These are phyloP conservation scores for Phengaris alcon DNA, from an alignment of 2,888 invertebrate genomes.

Conservation along the genomic window DNA sequence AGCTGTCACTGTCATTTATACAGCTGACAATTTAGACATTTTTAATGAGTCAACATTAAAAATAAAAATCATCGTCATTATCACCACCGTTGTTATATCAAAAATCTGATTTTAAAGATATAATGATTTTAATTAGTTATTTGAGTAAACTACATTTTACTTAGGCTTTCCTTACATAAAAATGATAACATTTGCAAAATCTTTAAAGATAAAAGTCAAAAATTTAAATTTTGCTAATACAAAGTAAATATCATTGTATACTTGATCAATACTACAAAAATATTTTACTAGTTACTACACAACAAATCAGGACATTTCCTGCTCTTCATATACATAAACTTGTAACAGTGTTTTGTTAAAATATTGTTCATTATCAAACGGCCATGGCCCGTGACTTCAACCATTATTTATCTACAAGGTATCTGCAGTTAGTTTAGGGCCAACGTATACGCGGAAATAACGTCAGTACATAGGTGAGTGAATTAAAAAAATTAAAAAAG, in stretches of 20 bases:
- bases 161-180: too few species aligned
- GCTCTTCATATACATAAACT: neutral
- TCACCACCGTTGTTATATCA: too few species aligned
- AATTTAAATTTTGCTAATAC: too few species aligned
- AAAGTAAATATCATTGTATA: too few species aligned
- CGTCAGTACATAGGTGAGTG: neutral
- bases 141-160: too few species aligned
- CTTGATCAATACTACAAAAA: neutral
- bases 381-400: constrained; percentile 14
- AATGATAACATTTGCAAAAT: too few species aligned
- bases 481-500: neutral
- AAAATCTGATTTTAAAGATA: too few species aligned
- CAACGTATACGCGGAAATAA: constrained; percentile 18
- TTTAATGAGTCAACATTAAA: neutral
- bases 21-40: neutral
- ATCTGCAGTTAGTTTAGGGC: constrained; percentile 2
- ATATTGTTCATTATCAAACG: constrained; percentile 16
- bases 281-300: neutral
- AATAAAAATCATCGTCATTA: too few species aligned
- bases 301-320: constrained; percentile 2
- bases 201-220: too few species aligned
- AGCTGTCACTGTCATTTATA: constrained; percentile 3
- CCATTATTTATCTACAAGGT: constrained; percentile 8
- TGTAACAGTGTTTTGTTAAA: neutral
- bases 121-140: too few species aligned